These are phyloP conservation scores for Megastigmus dorsalis DNA, from an alignment of 2,888 invertebrate species.

Conservation along the genomic window DNA sequence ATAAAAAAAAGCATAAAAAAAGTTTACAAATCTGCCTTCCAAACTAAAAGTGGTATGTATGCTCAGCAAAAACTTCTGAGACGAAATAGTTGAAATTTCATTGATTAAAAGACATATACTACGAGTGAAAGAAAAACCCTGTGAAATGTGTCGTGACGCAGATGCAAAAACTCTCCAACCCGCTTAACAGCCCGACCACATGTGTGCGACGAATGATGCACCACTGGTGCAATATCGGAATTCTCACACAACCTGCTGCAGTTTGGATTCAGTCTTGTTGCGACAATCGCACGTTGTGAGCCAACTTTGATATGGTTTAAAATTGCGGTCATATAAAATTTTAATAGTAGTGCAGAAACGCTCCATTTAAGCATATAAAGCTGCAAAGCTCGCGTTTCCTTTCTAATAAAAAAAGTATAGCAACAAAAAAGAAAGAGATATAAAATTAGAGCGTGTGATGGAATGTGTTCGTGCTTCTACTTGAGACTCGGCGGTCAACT, in stretches of 20 bases:
- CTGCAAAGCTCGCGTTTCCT: too few relatives aligned
- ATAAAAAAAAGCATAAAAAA: too few relatives aligned
- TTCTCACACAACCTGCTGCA: slow-evolving; percentile 58
- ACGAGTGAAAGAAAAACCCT: too few relatives aligned
- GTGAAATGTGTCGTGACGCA: not conserved
- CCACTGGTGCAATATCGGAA: not conserved
- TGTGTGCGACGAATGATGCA: slow-evolving; percentile 65
- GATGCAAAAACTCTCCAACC: slow-evolving; percentile 7
- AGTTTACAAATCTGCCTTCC: too few relatives aligned
- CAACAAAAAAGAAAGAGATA: not conserved
- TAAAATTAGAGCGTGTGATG: slow-evolving; percentile 57
- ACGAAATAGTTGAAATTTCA: not conserved
- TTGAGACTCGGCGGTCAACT: slow-evolving; percentile 67
- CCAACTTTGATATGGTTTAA: not conserved
- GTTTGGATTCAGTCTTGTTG: slow-evolving; percentile 55
- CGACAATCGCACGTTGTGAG: not conserved
- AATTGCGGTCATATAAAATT: slow-evolving; percentile 1
- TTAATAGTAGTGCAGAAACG: too few relatives aligned
- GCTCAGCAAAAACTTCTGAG: too few relatives aligned
- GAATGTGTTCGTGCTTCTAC: slow-evolving; percentile 71
- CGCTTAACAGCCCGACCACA: slow-evolving; percentile 55
- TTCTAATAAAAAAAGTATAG: too few relatives aligned
- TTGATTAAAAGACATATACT: not conserved
- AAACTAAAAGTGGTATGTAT: too few relatives aligned
- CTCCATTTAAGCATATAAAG: too few relatives aligned